These are phyloP conservation scores for Glyphotaelius pellucidus DNA, from an alignment of 2,888 invertebrate species.

Conservation along the genomic window DNA sequence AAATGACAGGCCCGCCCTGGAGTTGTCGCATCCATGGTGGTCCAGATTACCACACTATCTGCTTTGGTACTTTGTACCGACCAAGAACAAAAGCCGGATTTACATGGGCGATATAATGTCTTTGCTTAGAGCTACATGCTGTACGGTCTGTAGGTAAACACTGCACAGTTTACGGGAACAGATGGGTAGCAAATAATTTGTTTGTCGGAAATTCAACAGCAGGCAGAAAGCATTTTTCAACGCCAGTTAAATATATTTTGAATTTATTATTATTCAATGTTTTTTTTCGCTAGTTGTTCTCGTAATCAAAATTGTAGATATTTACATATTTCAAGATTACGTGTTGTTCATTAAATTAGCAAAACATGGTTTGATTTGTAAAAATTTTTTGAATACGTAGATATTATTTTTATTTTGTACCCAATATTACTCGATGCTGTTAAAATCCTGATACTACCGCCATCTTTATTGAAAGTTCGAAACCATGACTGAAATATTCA, in stretches of 20 bases:
- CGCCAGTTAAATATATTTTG: no score
- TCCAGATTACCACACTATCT: constrained; percentile 46
- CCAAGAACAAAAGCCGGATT: constrained; percentile 48
- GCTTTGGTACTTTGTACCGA: constrained; percentile 35
- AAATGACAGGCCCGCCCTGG: constrained; percentile 32
- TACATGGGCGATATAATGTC: neutral
- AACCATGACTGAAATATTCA: neutral
- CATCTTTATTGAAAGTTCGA: neutral
- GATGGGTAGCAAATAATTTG: neutral
- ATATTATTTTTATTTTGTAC: neutral
- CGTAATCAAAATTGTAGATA: neutral
- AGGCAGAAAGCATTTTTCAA: neutral
- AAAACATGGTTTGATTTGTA: neutral
- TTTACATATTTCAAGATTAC: neutral
- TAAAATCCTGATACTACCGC: neutral
- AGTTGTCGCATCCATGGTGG: neutral
- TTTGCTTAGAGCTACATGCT: constrained; percentile 29
- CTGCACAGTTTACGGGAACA: neutral
- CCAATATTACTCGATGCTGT: neutral
- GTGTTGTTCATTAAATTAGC: no score
- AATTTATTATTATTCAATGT: neutral
- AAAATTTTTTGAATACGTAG: neutral
- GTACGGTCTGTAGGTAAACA: neutral
- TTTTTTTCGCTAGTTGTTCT: neutral
- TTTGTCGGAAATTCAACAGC: neutral